Conservation (phyloP, 2,113 vertebrate genomes). For the Cyprinus carpio region DNA sequence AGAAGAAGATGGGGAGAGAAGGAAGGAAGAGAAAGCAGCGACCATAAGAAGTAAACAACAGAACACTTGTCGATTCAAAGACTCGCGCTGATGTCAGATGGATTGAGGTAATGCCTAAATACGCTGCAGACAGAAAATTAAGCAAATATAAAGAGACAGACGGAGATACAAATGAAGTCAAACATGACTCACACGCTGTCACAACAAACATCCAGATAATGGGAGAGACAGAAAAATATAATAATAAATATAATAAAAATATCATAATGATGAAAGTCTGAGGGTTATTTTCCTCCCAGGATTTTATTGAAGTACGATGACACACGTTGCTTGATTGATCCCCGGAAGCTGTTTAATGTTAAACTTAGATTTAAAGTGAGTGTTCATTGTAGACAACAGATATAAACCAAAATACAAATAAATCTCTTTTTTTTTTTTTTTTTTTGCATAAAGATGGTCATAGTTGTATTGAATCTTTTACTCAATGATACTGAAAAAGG, state of each 20-base stretch:
- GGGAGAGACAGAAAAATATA: conserved; percentile 24
- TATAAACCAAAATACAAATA: background rate
- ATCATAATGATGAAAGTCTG: conserved; percentile 32
- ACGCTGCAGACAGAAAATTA: conserved; percentile 45
- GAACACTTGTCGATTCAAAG: conserved; percentile 49
- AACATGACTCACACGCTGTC: conserved; percentile 60
- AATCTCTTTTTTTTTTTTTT: background rate
- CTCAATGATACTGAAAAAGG: background rate
- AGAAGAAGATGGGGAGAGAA: background rate
- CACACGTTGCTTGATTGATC: background rate
- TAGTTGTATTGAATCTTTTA: background rate
- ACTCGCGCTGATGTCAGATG: conserved; percentile 20
- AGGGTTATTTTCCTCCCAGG: background rate
- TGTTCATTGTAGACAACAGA: too few species aligned
- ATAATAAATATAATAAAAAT: conserved; percentile 65
- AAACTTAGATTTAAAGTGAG: background rate
- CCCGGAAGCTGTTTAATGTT: background rate
- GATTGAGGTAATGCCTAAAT: conserved; percentile 55
- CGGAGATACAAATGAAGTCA: conserved; percentile 60
- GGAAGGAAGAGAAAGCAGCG: background rate
- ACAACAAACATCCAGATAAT: conserved; percentile 42
- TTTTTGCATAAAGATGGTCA: background rate
- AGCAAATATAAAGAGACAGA: conserved; percentile 50
- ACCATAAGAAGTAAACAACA: conserved; percentile 27
- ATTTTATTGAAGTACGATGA: conserved; percentile 50